phyloP scores from a whole-genome alignment of 2,888 invertebrate species.

The Gymnosoma rotundatum region DNA sequence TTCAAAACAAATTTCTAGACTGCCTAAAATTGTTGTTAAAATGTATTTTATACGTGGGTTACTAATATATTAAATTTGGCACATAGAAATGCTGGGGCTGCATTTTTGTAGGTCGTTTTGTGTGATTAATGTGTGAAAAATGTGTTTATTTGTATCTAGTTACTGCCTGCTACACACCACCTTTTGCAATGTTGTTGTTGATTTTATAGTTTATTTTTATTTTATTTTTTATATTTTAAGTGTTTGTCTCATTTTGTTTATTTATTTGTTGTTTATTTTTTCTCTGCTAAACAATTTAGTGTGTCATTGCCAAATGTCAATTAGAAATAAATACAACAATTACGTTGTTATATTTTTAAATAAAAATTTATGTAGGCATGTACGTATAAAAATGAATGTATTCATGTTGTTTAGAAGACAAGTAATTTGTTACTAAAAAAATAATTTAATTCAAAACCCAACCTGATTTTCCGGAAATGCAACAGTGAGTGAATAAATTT shows the following conservation, averaged over 20 bases:
- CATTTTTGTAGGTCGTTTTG: slow-evolving; percentile 36
- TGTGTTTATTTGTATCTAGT: slow-evolving; percentile 54
- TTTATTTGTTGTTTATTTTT: slow-evolving; percentile 5
- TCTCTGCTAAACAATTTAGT: slow-evolving; percentile 59
- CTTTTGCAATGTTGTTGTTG: slow-evolving; percentile 19
- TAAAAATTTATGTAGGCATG: too few relatives aligned
- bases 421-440: too few relatives aligned
- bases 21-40: background rate
- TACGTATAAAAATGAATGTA: too few relatives aligned
- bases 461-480: slow-evolving; percentile 43
- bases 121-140: slow-evolving; percentile 58
- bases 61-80: slow-evolving; percentile 26
- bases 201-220: slow-evolving; percentile 14
- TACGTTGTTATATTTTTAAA: slow-evolving; percentile 19
- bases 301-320: slow-evolving; percentile 68
- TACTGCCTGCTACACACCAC: slow-evolving; percentile 19
- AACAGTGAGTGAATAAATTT: background rate
- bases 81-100: background rate
- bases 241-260: slow-evolving; percentile 46
- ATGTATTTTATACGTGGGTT: slow-evolving; percentile 24
- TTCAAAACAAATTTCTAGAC: background rate
- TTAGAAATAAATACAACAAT: slow-evolving; percentile 55
- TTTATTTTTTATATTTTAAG: slow-evolving; percentile 4
- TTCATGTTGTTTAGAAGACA: too few relatives aligned
- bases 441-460: background rate